phyloP scores from a whole-genome alignment of 1,140 invertebrate species.

The Conus betulinus region DNA sequence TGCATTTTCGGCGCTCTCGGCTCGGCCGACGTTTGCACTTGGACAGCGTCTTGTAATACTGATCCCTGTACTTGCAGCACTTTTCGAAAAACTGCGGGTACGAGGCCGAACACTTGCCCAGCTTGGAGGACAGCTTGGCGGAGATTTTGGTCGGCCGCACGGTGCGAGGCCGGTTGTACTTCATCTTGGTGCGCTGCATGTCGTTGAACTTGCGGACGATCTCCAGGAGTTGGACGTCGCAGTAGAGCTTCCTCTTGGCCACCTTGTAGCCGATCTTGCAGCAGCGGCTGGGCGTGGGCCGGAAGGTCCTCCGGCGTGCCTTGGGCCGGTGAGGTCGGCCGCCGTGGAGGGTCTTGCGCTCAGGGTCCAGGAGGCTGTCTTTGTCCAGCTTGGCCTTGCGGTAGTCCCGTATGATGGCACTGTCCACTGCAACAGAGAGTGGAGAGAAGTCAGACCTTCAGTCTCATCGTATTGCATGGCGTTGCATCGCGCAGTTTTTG shows the following conservation, averaged over 20 bases:
- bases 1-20: conserved; percentile 26
- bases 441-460: background rate
- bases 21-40: conserved; percentile 28
- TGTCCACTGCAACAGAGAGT: conserved; percentile 26
- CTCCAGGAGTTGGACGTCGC: conserved; percentile 23
- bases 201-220: conserved; percentile 26
- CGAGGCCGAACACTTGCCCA: conserved; percentile 26
- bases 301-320: background rate
- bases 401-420: conserved; percentile 18
- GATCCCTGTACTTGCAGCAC: conserved; percentile 34
- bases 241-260: conserved; percentile 25
- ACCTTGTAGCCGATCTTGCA: conserved; percentile 38
- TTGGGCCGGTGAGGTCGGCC: background rate
- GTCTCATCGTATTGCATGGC: too few species aligned
- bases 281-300: conserved; percentile 13
- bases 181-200: conserved; percentile 29
- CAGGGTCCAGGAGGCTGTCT: background rate
- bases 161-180: conserved; percentile 9
- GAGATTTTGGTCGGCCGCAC: background rate
- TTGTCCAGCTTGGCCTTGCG: conserved; percentile 8
- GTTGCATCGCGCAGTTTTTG: background rate
- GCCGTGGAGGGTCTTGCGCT: background rate
- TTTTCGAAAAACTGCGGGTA: conserved; percentile 38
- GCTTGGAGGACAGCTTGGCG: conserved; percentile 32
- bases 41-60: conserved; percentile 30